Evolutionary conservation across 2,888 invertebrate species (phyloP), one percentile per base, ranked within the genome.

Genomic region (Agelastica alni): DNA sequence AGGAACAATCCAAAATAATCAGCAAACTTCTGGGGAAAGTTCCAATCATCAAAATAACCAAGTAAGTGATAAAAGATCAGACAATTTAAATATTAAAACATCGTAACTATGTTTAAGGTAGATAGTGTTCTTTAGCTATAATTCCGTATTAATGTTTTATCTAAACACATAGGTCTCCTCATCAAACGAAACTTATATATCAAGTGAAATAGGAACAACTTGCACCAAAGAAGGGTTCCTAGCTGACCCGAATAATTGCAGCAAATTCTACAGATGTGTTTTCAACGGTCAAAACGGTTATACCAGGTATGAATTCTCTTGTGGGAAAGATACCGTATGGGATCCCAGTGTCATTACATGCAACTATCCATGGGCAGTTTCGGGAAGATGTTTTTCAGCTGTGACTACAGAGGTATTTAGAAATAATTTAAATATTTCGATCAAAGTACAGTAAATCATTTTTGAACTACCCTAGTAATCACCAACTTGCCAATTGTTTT

Each of bases 241-340:
- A 43, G 70, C 69, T 5, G 70, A 72, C 60, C 66, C 68, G 12
- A 63, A 51, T 18, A 64, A 74, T 44, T 75, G 75, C 53, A 68
- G 63, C 44, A 74, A 70, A 60, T 75, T 74, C 56, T 73, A 72
- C 48, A 81, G 89, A 60, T 91, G 91, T 74, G 88, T 89, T 13
- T 79, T 80, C 51, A 80, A 83, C 67, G 84, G 83, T 0, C 76
- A 80, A 12, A 54, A 47, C 16, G 56, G 54, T 2, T 87, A 78
- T 64, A 84, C 77, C 37, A 84, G 81, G 74, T 86, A 81, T 70
- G 79, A 85, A 67, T 88, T 87, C 69, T 81, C 83, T 37, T 89
- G 89, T 67, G 81, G 83, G 6, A 81, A 82, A 56, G 87, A 87
- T 22, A 89, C 89, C 1, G 86, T 88, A 60, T 89, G 86, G 80